phyloP scores from a whole-genome alignment of 1,140 invertebrate genomes.

The Bathynomus jamesi region DNA sequence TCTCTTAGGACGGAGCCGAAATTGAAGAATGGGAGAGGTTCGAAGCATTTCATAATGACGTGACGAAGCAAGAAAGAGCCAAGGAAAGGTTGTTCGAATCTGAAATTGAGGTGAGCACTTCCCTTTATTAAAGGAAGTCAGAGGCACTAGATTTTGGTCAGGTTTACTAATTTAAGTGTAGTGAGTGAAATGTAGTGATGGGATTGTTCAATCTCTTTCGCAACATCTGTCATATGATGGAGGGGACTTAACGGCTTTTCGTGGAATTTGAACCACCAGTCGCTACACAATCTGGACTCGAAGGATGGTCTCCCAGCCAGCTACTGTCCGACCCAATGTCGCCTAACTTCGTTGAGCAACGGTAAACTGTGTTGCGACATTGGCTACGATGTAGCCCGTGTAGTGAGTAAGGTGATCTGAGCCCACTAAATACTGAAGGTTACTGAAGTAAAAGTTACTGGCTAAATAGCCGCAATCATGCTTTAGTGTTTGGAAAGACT shows the following conservation, averaged over 20 bases:
- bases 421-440: background rate
- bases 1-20: conserved; percentile 41
- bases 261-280: too few species aligned
- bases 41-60: conserved; percentile 53
- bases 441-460: background rate
- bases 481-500: background rate
- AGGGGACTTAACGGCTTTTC: too few species aligned
- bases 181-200: background rate
- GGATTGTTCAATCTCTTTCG: too few species aligned
- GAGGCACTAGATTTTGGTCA: background rate
- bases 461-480: background rate
- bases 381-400: too few species aligned
- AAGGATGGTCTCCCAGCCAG: too few species aligned
- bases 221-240: too few species aligned
- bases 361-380: too few species aligned
- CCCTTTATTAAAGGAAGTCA: background rate
- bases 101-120: conserved; percentile 46
- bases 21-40: conserved; percentile 49
- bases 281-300: too few species aligned
- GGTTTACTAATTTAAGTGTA: background rate
- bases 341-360: too few species aligned
- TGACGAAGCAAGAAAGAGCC: conserved; percentile 43
- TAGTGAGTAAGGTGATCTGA: background rate
- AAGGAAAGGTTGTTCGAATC: conserved; percentile 51
- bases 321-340: too few species aligned